phyloP scores from a whole-genome alignment of 2,113 vertebrate genomes.

The Odobenus rosmarus region DNA sequence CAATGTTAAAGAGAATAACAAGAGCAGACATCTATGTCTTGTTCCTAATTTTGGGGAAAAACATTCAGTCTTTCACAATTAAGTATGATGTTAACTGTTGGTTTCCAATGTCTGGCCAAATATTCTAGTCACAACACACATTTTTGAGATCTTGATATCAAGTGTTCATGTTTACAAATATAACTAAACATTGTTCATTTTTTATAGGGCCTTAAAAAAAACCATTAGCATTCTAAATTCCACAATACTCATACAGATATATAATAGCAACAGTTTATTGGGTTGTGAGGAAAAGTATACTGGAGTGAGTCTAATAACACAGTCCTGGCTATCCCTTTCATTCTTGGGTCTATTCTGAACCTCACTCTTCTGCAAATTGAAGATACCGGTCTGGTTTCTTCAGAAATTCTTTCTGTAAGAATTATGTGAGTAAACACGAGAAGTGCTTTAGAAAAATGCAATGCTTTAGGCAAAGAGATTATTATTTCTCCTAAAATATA shows the following conservation, averaged over 20 bases:
- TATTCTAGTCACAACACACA: neutral
- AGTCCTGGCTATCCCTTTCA: neutral
- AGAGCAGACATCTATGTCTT: neutral
- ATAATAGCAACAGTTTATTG: neutral
- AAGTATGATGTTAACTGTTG: neutral
- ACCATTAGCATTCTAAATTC: neutral
- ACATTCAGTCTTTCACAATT: neutral
- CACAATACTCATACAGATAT: neutral
- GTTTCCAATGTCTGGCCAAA: slow-evolving; percentile 17
- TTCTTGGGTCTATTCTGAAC: neutral
- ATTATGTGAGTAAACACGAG: neutral
- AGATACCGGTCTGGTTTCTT: neutral
- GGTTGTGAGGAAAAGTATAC: neutral
- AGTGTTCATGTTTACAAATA: neutral
- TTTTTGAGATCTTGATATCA: slow-evolving; percentile 8
- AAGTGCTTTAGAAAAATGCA: slow-evolving; percentile 39
- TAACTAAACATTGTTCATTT: neutral
- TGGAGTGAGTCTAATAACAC: neutral
- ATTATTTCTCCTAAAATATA: neutral
- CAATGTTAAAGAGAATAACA: neutral
- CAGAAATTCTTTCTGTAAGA: neutral
- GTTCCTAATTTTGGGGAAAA: neutral
- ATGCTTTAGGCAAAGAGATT: neutral
- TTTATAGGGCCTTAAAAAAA: neutral
- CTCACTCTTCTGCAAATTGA: neutral